Evolutionary conservation across 1,140 invertebrate genomes (phyloP).

Genomic region (Meloidogyne floridensis): DNA sequence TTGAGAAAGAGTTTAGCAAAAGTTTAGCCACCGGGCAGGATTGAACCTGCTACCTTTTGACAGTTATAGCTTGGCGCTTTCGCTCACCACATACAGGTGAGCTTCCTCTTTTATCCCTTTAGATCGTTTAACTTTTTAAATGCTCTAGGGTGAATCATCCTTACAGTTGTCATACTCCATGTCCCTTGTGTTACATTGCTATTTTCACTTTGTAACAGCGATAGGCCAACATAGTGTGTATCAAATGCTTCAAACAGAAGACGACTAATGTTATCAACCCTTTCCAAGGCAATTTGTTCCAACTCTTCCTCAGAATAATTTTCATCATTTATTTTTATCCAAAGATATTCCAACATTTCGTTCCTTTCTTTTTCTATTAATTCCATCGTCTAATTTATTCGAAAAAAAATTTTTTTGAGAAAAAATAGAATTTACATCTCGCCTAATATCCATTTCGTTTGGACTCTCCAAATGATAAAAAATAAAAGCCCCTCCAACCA

Average conservation of each 20-base stretch:
- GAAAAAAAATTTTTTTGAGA: too few species aligned
- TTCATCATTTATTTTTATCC: conserved; percentile 41
- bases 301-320: conserved; percentile 2
- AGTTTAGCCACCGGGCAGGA: too few species aligned
- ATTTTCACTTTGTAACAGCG: conserved; percentile 37
- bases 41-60: too few species aligned
- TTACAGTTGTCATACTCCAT: conserved; percentile 63
- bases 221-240: conserved; percentile 59
- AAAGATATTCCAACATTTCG: conserved; percentile 47
- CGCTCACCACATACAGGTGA: too few species aligned
- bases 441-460: conserved; percentile 48
- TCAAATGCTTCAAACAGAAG: conserved; percentile 65
- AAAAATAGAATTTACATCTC: conserved; percentile 19
- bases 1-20: too few species aligned
- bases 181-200: conserved; percentile 28
- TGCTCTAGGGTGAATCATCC: too few species aligned
- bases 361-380: conserved; percentile 44
- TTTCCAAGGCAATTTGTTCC: conserved; percentile 47
- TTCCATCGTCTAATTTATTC: conserved; percentile 21
- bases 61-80: too few species aligned
- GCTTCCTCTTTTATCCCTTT: too few species aligned
- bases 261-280: conserved; percentile 60
- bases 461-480: conserved; percentile 53
- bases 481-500: conserved; percentile 55
- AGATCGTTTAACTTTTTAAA: too few species aligned